Conservation (phyloP, 2,113 vertebrate species). For the Dinomys branickii region DNA sequence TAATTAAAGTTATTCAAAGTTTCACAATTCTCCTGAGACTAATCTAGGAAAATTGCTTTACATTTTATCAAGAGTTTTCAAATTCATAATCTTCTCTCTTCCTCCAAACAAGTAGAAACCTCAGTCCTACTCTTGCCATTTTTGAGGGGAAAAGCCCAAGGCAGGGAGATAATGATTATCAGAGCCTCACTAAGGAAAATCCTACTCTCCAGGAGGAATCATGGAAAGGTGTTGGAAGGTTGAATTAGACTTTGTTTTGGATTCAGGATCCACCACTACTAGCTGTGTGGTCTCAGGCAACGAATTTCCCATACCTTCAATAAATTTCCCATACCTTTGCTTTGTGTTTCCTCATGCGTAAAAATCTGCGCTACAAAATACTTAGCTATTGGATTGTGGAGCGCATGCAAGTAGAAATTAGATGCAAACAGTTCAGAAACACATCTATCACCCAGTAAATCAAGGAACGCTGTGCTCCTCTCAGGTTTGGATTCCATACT, state of each 20-base stretch:
- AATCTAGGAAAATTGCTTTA: neutral
- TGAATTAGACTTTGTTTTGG: neutral
- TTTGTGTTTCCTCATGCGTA: neutral
- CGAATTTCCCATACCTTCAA: neutral
- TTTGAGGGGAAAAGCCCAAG: neutral
- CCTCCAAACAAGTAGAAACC: neutral
- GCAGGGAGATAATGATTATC: neutral
- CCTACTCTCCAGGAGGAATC: neutral
- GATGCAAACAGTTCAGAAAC: neutral
- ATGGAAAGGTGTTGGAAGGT: neutral
- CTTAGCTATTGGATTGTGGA: neutral
- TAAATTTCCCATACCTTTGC: neutral
- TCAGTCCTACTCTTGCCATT: neutral
- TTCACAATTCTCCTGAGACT: slow-evolving; percentile 4
- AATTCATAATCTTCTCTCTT: neutral
- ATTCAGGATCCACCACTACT: neutral
- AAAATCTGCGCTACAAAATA: neutral
- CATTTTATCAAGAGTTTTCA: neutral
- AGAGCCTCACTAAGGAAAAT: neutral
- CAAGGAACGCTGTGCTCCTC: neutral
- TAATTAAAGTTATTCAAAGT: neutral
- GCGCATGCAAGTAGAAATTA: neutral
- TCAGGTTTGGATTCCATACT: neutral
- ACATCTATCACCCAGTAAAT: neutral
- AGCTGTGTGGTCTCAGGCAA: neutral